Conservation (phyloP, 2,797 vertebrate species). For the Capromys pilorides region DNA sequence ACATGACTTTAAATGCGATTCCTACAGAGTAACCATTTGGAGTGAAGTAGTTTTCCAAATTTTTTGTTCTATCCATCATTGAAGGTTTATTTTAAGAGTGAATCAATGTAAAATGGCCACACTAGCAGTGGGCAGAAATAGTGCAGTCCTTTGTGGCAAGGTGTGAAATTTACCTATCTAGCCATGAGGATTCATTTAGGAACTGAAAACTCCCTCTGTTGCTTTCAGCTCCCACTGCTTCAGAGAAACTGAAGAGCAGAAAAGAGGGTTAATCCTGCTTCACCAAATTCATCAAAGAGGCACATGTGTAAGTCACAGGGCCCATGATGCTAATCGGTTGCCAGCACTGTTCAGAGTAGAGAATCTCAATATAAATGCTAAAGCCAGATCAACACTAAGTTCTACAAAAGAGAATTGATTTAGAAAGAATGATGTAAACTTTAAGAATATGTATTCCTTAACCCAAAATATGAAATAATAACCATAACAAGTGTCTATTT, state of each 20-base stretch:
- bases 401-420: background rate
- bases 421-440: slow-evolving; percentile 24
- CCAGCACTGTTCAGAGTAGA: background rate
- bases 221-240: background rate
- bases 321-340: background rate
- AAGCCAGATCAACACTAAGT: background rate
- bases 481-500: background rate
- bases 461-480: background rate
- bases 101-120: background rate
- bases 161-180: background rate
- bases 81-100: background rate
- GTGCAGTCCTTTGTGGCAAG: background rate
- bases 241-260: background rate
- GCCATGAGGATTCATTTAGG: background rate
- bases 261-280: background rate
- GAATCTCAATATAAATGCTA: background rate
- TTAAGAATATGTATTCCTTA: slow-evolving; percentile 43
- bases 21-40: background rate
- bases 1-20: slow-evolving; percentile 21
- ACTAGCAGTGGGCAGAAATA: background rate
- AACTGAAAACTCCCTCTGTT: background rate
- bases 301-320: background rate
- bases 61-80: background rate
- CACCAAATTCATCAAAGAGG: background rate
- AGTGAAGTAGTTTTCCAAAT: slow-evolving; percentile 26